Percentiles rank a stretch among this genome's conserved stretches.
Evolutionary conservation across 1,140 invertebrate species (phyloP).

Genomic region (Dreissena rostriformis): DNA sequence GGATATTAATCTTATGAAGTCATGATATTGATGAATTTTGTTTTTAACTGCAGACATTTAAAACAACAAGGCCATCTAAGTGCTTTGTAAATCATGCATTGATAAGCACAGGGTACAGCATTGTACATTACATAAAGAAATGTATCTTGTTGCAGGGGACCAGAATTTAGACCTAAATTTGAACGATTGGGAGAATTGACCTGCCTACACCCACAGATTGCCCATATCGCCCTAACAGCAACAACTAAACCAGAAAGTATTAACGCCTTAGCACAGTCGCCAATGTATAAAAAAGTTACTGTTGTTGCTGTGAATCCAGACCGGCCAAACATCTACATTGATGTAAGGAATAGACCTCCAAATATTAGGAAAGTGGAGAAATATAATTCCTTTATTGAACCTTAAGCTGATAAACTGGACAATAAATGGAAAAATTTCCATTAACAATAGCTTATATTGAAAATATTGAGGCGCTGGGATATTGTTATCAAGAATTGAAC

Average conservation of each 20-base stretch:
- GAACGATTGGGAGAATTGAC: constrained; percentile 53
- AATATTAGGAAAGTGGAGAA: constrained; percentile 57
- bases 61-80: too few relatives aligned
- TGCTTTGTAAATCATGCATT: too few relatives aligned
- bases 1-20: too few relatives aligned
- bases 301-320: constrained; percentile 3
- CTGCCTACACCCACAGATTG: constrained; percentile 32
- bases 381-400: constrained; percentile 41
- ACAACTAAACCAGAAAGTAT: constrained; percentile 43
- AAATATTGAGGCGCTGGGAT: constrained; percentile 60
- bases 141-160: constrained; percentile 49
- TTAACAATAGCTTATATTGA: constrained; percentile 57
- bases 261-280: constrained; percentile 4
- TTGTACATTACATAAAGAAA: too few relatives aligned
- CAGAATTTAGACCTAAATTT: constrained; percentile 46
- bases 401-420: constrained; percentile 16
- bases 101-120: too few relatives aligned
- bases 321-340: constrained; percentile 39
- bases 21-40: too few relatives aligned
- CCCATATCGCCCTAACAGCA: constrained; percentile 41
- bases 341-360: constrained; percentile 33
- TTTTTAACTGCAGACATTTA: too few relatives aligned
- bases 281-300: constrained; percentile 23
- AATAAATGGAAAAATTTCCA: constrained; percentile 29
- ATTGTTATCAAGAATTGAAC: constrained; percentile 51